phyloP scores from a whole-genome alignment of 2,113 vertebrate species.

The Sinosuthora webbiana region DNA sequence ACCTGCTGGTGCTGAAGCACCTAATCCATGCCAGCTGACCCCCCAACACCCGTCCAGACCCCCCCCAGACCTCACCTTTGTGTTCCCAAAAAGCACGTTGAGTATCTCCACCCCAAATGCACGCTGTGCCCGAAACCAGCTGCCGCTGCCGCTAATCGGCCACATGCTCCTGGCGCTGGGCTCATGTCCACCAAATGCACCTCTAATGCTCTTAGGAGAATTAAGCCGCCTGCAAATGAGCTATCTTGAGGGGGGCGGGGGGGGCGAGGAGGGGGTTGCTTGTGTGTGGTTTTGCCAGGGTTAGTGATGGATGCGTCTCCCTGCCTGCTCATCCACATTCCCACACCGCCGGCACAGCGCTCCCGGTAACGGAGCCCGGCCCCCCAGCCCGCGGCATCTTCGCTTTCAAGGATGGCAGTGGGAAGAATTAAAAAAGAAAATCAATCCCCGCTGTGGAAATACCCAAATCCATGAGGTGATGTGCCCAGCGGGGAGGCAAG shows the following conservation, averaged over 20 bases:
- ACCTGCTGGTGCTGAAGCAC: neutral
- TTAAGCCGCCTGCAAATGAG: conserved; percentile 40
- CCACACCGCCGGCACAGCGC: fast-evolving
- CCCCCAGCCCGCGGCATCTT: neutral
- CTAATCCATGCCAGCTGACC: fast-evolving
- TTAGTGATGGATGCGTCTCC: neutral
- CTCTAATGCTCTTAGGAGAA: conserved; percentile 60
- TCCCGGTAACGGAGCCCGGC: fast-evolving
- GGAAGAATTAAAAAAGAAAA: neutral
- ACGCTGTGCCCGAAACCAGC: neutral
- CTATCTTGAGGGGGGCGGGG: neutral
- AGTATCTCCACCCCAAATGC: neutral
- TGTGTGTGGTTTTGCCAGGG: neutral
- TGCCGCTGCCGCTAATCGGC: neutral
- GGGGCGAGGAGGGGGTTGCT: fast-evolving
- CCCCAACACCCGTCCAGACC: neutral
- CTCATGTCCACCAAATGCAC: conserved; percentile 40
- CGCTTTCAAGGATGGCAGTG: neutral
- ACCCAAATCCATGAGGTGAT: neutral
- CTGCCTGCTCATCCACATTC: neutral
- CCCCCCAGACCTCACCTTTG: conserved; percentile 5
- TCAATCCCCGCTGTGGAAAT: neutral
- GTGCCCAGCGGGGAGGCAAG: fast-evolving
- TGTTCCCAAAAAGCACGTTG: neutral
- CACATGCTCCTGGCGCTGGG: neutral